Evolutionary conservation across 2,888 invertebrate genomes (phyloP).

Genomic region (Spodoptera picta): DNA sequence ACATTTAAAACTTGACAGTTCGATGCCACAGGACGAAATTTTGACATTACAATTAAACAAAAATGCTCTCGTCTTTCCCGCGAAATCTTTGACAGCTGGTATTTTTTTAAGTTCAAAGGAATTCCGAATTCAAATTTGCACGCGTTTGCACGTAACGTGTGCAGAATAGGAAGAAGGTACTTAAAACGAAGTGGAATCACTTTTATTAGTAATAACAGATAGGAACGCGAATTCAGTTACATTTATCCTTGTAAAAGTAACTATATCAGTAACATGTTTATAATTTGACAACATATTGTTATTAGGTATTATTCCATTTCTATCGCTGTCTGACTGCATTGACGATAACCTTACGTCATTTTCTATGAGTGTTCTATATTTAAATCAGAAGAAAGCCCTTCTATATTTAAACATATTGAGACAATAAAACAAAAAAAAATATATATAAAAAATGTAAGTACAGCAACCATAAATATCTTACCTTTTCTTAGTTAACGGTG

Average conservation of each 20-base stretch:
- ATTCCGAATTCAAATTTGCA: too few species aligned
- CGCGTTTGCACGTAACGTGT: too few species aligned
- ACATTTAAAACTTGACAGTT: too few species aligned
- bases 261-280: conserved; percentile 22
- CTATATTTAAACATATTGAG: neutral
- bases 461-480: conserved; percentile 23
- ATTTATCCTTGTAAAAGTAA: conserved; percentile 14
- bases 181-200: neutral
- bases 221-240: conserved; percentile 7
- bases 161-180: neutral
- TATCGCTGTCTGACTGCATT: conserved; percentile 10
- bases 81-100: too few species aligned
- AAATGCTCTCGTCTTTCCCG: too few species aligned
- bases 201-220: conserved; percentile 11
- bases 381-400: conserved; percentile 20
- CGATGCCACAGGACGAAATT: too few species aligned
- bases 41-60: too few species aligned
- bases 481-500: conserved; percentile 46
- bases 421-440: conserved; percentile 7
- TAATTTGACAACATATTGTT: conserved; percentile 5
- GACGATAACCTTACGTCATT: conserved; percentile 26
- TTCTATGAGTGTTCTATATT: conserved; percentile 30
- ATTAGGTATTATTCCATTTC: conserved; percentile 31
- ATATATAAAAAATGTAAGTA: neutral
- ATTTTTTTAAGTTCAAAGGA: too few species aligned